These are phyloP conservation scores for Anticlea derivata DNA, from an alignment of 2,888 invertebrate species.

Conservation along the genomic window DNA sequence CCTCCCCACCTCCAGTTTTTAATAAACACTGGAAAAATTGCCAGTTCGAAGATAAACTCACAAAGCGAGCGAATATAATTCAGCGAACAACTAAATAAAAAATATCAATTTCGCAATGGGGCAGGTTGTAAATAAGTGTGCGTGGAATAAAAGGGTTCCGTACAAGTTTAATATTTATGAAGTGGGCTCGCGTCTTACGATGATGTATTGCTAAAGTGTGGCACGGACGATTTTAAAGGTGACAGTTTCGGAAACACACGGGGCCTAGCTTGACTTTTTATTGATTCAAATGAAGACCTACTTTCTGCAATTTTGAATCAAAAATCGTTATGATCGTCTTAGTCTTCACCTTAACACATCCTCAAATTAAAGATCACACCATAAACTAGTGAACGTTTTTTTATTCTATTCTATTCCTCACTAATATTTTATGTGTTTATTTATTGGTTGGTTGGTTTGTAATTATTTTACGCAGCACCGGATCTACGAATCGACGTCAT, in stretches of 20 bases:
- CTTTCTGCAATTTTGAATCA: no score
- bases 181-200: slow-evolving; percentile 30
- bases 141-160: slow-evolving; percentile 48
- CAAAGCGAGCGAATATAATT: slow-evolving; percentile 36
- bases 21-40: slow-evolving; percentile 23
- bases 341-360: no score
- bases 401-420: no score
- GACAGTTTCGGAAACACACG: slow-evolving; percentile 7
- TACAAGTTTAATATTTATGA: slow-evolving; percentile 51
- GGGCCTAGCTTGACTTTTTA: no score
- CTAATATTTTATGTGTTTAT: no score
- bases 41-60: slow-evolving; percentile 25
- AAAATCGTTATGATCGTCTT: no score
- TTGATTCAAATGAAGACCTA: no score
- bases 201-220: slow-evolving; percentile 41
- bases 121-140: slow-evolving; percentile 48
- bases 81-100: slow-evolving; percentile 40
- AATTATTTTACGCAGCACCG: no score
- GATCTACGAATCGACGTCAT: no score
- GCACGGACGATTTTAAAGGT: slow-evolving; percentile 9
- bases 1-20: neutral
- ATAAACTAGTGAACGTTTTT: no score
- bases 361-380: no score
- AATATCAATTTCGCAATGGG: slow-evolving; percentile 41
- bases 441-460: no score